phyloP scores from a whole-genome alignment of 1,140 invertebrate genomes.

The Sitodiplosis mosellana region DNA sequence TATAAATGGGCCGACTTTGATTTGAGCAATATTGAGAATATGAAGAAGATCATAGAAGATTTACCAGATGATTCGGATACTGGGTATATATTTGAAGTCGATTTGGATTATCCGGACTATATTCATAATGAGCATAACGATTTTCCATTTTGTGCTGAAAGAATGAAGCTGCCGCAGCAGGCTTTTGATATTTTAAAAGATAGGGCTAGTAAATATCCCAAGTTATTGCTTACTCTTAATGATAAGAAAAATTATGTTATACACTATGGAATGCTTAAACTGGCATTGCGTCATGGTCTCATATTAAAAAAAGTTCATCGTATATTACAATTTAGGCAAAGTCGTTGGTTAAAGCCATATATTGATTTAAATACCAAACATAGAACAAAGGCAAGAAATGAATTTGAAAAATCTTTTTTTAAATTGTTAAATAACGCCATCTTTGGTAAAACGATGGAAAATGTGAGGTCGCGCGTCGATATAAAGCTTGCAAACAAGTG shows the following conservation, averaged over 20 bases:
- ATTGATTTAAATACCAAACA: slow-evolving; percentile 26
- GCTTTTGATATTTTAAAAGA: no score
- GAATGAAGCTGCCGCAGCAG: slow-evolving; percentile 6
- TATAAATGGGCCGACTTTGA: slow-evolving; percentile 29
- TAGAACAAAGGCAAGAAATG: slow-evolving; percentile 19
- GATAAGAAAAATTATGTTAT: slow-evolving; percentile 27
- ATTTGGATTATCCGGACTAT: slow-evolving; percentile 18
- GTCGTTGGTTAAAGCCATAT: slow-evolving; percentile 26
- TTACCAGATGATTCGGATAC: slow-evolving; percentile 19
- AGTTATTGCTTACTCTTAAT: slow-evolving; percentile 21
- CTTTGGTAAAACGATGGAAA: slow-evolving; percentile 31
- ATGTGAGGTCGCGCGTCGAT: slow-evolving; percentile 25
- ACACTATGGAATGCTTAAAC: slow-evolving; percentile 29
- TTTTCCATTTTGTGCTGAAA: slow-evolving; percentile 28
- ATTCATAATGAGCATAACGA: slow-evolving; percentile 32
- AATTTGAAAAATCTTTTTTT: slow-evolving; percentile 32
- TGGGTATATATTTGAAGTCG: slow-evolving; percentile 34
- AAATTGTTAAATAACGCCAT: slow-evolving; percentile 30
- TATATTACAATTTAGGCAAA: slow-evolving; percentile 31
- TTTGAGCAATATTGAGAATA: slow-evolving; percentile 7
- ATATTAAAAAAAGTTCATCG: slow-evolving; percentile 29
- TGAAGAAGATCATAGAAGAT: slow-evolving; percentile 9
- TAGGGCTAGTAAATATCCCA: slow-evolving; percentile 9
- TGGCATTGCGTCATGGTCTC: slow-evolving; percentile 27
- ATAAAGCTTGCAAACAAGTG: slow-evolving; percentile 22